Base-by-base conservation (phyloP, 2,113 vertebrate genomes). In the Jaculus jaculus region DNA sequence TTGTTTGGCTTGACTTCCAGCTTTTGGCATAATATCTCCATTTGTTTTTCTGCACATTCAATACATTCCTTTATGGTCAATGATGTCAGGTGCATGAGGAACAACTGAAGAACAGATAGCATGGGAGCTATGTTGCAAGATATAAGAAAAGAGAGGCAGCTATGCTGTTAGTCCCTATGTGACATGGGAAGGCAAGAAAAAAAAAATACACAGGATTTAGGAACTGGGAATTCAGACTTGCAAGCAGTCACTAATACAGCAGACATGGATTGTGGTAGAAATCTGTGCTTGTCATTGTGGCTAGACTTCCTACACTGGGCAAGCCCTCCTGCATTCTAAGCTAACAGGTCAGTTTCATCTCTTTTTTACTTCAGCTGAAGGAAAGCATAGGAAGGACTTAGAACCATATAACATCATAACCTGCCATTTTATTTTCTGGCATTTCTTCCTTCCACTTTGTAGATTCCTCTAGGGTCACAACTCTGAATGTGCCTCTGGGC, bases 1-100 rank as follows among this genome's bases (percentile, higher is more conserved):
- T 83, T 68, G 2, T 95, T 95, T 92, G 39, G 42, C 85, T 83
- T 42, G 68, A 93, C 68, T 90, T 94, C 75, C 68, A 87, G 71
- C 66, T 91, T 54, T 68, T 72, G 85, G 74, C 39, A 71, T 73
- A 34, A 20, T 91, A 87, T 68, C 58, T 65, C 28, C 54, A 21
- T 60, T 96, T 92, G 54, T 84, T 94, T 77, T 71, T 84, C 74
- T 95, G 54, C 61, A 84, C 37, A 30, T 77, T 84, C 47, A 72
- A 30, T 80, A 51, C 18, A 66, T 93, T 81, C 86, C 91, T 77
- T 95, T 86, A 80, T 69, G 78, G 79, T 47, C 71, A 83, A 23
- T 87, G 78, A 91, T 92, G 79, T 81, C 81, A 92, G 68, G 83
- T 93, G 78, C 71, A 47, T 24, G 28, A 88, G 15, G 16, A 93